These are phyloP conservation scores for Elephas maximus DNA, from an alignment of 2,113 vertebrate genomes.

Conservation along the genomic window DNA sequence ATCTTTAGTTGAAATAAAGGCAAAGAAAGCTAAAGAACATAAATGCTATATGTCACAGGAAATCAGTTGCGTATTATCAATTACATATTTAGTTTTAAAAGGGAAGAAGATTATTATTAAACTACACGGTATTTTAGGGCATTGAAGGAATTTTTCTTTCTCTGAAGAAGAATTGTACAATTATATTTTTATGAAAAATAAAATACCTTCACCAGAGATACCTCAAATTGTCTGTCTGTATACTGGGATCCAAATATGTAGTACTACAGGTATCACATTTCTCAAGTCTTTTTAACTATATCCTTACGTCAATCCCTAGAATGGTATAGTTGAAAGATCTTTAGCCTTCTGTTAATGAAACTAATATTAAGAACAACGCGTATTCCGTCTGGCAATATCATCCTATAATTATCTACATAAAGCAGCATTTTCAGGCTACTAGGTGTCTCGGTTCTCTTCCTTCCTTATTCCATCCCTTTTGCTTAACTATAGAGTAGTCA, in stretches of 20 bases:
- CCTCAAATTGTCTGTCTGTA: constrained; percentile 62
- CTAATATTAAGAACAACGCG: constrained; percentile 63
- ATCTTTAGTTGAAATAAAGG: constrained; percentile 67
- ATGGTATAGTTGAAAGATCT: neutral
- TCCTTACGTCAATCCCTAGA: neutral
- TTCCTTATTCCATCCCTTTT: constrained; percentile 1
- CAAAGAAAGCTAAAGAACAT: constrained; percentile 59
- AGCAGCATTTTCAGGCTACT: neutral
- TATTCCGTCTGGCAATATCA: neutral
- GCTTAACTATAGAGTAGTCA: neutral
- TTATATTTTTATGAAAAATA: constrained; percentile 85
- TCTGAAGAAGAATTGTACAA: constrained; percentile 77
- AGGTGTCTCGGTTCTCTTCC: neutral
- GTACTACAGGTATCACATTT: neutral
- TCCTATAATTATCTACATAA: constrained; percentile 6
- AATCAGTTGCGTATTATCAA: constrained; percentile 67
- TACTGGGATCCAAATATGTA: constrained; percentile 38
- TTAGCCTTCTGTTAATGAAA: constrained; percentile 51
- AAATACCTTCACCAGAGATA: constrained; percentile 75
- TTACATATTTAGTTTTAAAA: constrained; percentile 72
- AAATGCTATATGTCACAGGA: constrained; percentile 63
- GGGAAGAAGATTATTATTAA: constrained; percentile 64
- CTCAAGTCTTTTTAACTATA: neutral
- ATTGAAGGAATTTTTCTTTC: constrained; percentile 78
- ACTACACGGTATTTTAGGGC: constrained; percentile 69